Evolutionary conservation across 2,797 vertebrate species (phyloP).

Genomic region (Crypturellus tataupa): DNA sequence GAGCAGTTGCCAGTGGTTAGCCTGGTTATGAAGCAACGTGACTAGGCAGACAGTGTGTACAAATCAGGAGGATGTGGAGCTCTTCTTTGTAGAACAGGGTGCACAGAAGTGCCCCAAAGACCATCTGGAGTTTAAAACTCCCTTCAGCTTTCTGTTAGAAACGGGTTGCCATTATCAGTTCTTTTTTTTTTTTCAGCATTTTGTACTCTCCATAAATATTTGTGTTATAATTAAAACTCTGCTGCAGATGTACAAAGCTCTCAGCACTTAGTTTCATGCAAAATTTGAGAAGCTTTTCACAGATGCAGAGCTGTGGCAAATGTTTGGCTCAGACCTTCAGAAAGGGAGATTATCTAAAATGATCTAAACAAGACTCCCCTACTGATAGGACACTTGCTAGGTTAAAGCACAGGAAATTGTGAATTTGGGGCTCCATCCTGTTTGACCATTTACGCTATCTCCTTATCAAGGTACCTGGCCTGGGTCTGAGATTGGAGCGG

Average conservation of each 20-base stretch:
- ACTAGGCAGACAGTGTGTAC: background rate
- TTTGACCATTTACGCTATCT: conserved; percentile 26
- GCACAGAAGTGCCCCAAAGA: background rate
- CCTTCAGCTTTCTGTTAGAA: background rate
- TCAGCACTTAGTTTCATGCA: background rate
- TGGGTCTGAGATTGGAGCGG: conserved; percentile 24
- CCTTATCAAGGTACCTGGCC: conserved; percentile 35
- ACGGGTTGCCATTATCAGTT: background rate
- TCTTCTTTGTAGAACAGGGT: background rate
- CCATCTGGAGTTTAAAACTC: background rate
- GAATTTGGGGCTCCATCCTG: conserved; percentile 48
- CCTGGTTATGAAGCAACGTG: background rate
- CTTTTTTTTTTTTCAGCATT: background rate
- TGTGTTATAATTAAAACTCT: background rate
- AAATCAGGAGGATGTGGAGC: background rate
- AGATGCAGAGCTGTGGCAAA: background rate
- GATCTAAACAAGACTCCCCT: background rate
- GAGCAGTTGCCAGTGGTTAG: background rate
- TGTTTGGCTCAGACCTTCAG: background rate
- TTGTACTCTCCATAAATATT: background rate
- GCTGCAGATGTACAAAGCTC: background rate
- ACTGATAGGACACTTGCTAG: background rate
- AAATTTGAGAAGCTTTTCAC: background rate
- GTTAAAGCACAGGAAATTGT: conserved; percentile 59
- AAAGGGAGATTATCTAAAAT: conserved; percentile 17